These are phyloP conservation scores for Drosophila prolongata DNA, from an alignment of 2,888 invertebrate species.

Conservation along the genomic window DNA sequence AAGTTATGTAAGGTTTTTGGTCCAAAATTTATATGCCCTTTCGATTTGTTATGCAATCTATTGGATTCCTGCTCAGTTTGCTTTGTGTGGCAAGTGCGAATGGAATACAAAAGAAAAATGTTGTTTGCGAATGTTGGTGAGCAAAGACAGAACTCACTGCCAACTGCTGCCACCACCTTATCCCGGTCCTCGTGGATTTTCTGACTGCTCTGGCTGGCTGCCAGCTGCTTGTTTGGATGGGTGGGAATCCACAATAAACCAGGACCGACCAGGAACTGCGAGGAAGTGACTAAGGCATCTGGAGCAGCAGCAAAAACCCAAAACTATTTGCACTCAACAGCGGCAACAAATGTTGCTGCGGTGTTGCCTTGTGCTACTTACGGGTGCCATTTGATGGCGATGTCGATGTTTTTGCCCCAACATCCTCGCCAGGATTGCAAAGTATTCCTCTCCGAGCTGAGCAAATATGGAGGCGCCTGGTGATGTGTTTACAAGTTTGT, in stretches of 20 bases:
- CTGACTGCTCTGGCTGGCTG: constrained; percentile 58
- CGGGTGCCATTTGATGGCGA: constrained; percentile 45
- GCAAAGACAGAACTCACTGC: constrained; percentile 54
- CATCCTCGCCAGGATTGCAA: constrained; percentile 4
- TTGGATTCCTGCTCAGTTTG: constrained; percentile 41
- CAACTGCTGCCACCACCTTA: constrained; percentile 18
- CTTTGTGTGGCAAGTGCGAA: constrained; percentile 50
- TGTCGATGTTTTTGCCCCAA: constrained; percentile 24
- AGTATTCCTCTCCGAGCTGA: constrained; percentile 15
- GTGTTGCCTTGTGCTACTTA: constrained; percentile 74
- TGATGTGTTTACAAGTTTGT: constrained; percentile 75
- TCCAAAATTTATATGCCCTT: constrained; percentile 21
- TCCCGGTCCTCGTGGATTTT: constrained; percentile 4
- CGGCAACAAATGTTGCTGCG: constrained; percentile 47
- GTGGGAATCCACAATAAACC: constrained; percentile 37
- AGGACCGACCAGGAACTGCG: constrained; percentile 42
- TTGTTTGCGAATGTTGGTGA: constrained; percentile 64
- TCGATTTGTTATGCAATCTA: constrained; percentile 41
- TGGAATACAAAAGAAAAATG: constrained; percentile 45
- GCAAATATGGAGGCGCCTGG: constrained; percentile 64
- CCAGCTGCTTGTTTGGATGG: constrained; percentile 58
- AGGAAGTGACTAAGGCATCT: constrained; percentile 45
- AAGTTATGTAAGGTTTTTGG: constrained; percentile 2
- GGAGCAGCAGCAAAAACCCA: constrained; percentile 54
- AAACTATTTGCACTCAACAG: constrained; percentile 73